Base-by-base conservation (phyloP, 2,113 vertebrate genomes). In the Sturnus vulgaris region DNA sequence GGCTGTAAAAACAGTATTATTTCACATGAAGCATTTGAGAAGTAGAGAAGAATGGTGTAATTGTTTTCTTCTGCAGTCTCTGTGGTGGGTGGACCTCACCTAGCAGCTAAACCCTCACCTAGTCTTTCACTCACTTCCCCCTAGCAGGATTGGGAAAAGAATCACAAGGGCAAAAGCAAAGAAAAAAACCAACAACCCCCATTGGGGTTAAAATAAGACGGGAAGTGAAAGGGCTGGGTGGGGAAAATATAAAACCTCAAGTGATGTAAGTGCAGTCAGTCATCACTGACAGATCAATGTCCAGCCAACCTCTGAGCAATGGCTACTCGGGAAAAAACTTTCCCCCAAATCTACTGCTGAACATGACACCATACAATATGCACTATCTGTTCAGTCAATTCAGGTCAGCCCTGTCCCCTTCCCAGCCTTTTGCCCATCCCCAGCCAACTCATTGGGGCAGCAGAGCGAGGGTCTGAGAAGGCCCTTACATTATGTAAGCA, bases 401-500 rank as follows among this genome's bases (percentile, higher is more conserved):
- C 2, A 3, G 18, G 35, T 30, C 46, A 59, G 23, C 13, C 2
- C 25, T 12, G 3, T 28, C 11, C 28, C 49, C 31, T 31, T 59
- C 31, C 33, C 76, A 92, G 23, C 12, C 7, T 46, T n/a, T 20
- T 75, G 18, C 49, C 61, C n/a, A 64, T 17, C 27, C 23, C 14
- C 33, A 88, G 2, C n/a, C 40, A 42, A n/a, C 33, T 70, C 72
- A 55, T 10, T 31, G 37, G 9, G 50, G 28, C 64, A 80, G 57
- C 61, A 82, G 6, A 76, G 5, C 1, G 3, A 40, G 30, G 53
- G 8, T 18, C n/a, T 31, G 30, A 78, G 25, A 39, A 44, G 12
- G 42, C 47, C 24, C 14, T 3, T 0, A 33, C 22, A 30, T 37
- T 49, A 33, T 10, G 1, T 3, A n/a, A 81, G n/a, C 10, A 3